Percentiles rank a stretch among this genome's conserved stretches.
Evolutionary conservation across 2,797 vertebrate genomes (phyloP).

Genomic region (Enteromius anoplus): DNA sequence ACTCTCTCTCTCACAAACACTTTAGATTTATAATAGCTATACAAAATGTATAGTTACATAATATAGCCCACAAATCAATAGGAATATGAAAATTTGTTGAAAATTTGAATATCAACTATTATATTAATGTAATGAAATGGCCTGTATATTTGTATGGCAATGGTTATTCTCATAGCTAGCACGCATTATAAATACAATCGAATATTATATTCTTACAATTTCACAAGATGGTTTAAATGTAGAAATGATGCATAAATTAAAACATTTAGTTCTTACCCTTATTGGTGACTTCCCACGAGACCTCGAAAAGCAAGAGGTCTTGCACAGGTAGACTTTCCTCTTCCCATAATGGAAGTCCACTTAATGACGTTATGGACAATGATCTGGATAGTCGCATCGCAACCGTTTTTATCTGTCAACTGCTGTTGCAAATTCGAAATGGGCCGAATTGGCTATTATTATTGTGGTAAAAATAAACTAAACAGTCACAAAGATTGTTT

Average conservation of each 20-base stretch:
- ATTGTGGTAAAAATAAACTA: background rate
- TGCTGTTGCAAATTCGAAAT: background rate
- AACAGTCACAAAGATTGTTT: background rate
- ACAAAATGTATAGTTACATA: background rate
- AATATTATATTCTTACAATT: background rate
- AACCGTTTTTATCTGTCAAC: background rate
- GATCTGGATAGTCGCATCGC: conserved; percentile 88
- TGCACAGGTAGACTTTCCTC: conserved; percentile 86
- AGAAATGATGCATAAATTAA: background rate
- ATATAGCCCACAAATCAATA: background rate
- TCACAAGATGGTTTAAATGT: background rate
- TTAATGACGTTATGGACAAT: conserved; percentile 89
- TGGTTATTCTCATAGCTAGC: background rate
- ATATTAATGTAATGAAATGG: conserved; percentile 4
- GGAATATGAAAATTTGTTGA: too few relatives aligned
- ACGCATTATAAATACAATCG: background rate
- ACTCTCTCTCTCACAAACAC: background rate
- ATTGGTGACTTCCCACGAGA: conserved; percentile 97
- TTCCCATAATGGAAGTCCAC: conserved; percentile 88
- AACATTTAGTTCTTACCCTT: conserved; percentile 82
- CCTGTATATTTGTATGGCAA: background rate
- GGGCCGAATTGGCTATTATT: background rate
- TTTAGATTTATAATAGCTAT: background rate
- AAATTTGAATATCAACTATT: background rate
- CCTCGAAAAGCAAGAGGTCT: conserved; percentile 90